Evolutionary conservation across 2,797 vertebrate species (phyloP).

Genomic region (Anolis apletophallus): DNA sequence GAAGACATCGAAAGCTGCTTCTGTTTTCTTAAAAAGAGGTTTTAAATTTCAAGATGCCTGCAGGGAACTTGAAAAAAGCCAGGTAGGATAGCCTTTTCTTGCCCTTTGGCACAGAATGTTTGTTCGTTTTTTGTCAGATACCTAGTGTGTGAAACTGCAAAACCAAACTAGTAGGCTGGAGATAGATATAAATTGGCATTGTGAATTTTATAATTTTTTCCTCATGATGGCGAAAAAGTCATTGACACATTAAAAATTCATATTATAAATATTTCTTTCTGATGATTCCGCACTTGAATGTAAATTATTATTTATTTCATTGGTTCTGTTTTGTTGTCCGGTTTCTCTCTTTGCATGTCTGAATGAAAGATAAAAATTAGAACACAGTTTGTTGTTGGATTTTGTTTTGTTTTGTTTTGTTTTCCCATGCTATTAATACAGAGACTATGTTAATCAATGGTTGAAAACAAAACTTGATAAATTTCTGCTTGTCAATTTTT

Average conservation of each 20-base stretch:
- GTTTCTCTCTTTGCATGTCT: neutral
- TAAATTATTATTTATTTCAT: neutral
- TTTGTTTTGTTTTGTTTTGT: no score
- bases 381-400: neutral
- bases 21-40: neutral
- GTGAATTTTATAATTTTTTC: neutral
- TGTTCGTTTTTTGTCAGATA: neutral
- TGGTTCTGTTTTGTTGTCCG: conserved; percentile 8
- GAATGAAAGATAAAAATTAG: conserved; percentile 1
- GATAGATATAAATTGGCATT: neutral
- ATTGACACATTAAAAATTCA: neutral
- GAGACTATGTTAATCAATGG: conserved; percentile 3
- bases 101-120: neutral
- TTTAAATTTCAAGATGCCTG: conserved; percentile 25
- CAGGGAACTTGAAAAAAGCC: conserved; percentile 23
- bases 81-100: conserved; percentile 16
- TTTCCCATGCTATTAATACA: neutral
- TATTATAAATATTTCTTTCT: neutral
- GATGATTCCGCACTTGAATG: neutral
- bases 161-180: neutral
- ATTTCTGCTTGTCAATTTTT: neutral
- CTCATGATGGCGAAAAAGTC: neutral
- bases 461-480: conserved; percentile 14
- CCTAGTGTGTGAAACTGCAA: neutral
- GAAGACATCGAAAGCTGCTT: neutral